Evolutionary conservation across 2,797 vertebrate species (phyloP).

Genomic region (Molossus alvarezi): DNA sequence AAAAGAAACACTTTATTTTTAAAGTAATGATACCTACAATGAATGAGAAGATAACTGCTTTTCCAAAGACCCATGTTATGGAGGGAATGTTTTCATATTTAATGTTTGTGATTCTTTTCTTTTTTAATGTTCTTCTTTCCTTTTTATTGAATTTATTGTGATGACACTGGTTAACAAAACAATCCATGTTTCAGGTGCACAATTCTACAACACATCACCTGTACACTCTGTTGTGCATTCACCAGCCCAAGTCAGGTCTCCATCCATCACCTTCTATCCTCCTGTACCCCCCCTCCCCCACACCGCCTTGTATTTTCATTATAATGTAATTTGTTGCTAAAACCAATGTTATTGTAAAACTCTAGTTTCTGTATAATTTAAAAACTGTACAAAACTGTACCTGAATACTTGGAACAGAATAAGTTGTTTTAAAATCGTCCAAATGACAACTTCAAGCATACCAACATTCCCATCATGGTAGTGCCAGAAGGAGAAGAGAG

Average conservation of each 20-base stretch:
- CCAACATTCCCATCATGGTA: too few species aligned
- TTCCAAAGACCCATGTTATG: neutral
- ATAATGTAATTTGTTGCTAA: constrained; percentile 65
- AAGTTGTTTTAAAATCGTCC: constrained; percentile 55
- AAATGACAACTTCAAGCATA: neutral
- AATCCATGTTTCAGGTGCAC: neutral
- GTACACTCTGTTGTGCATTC: neutral
- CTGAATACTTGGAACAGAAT: constrained; percentile 38
- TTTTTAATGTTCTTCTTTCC: neutral
- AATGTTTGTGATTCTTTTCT: too few species aligned
- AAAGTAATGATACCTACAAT: too few species aligned
- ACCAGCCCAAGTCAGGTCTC: neutral
- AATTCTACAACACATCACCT: neutral
- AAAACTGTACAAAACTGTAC: constrained; percentile 24
- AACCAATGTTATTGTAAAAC: constrained; percentile 64
- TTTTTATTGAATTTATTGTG: neutral
- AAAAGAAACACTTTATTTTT: too few species aligned
- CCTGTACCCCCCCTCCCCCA: too few species aligned
- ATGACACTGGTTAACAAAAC: neutral
- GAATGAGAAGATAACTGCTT: too few species aligned
- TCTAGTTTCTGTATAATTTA: constrained; percentile 59
- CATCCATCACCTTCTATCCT: neutral
- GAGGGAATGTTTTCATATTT: neutral
- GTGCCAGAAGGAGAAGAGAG: too few species aligned
- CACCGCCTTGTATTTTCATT: constrained; percentile 47